Evolutionary conservation across 2,797 vertebrate genomes (phyloP).

Genomic region (Gymnoscopelus microlampas): DNA sequence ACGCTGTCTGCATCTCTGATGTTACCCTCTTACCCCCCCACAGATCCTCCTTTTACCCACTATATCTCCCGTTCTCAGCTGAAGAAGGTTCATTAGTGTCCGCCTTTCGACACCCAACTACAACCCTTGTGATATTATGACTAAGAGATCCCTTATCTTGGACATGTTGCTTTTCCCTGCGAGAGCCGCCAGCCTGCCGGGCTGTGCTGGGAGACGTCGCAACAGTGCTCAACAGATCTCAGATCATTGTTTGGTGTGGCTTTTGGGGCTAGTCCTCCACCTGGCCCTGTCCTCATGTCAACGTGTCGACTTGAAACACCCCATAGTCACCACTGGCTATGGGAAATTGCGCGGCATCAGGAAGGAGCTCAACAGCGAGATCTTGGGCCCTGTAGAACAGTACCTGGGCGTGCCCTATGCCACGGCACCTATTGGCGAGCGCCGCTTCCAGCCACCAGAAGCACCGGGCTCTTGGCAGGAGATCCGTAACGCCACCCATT

Average conservation of each 20-base stretch:
- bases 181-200: conserved; percentile 68
- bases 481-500: conserved; percentile 90
- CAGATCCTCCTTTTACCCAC: conserved; percentile 64
- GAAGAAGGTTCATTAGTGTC: conserved; percentile 49
- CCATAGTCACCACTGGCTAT: conserved; percentile 81
- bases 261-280: conserved; percentile 80
- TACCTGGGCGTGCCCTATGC: conserved; percentile 92
- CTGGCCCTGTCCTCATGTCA: conserved; percentile 79
- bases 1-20: conserved; percentile 9
- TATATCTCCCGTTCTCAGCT: conserved; percentile 52
- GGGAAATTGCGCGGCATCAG: conserved; percentile 82
- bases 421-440: conserved; percentile 88
- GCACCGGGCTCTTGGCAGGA: conserved; percentile 93
- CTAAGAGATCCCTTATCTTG: conserved; percentile 67
- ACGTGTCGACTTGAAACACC: conserved; percentile 83
- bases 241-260: conserved; percentile 77
- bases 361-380: conserved; percentile 92
- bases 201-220: conserved; percentile 65
- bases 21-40: conserved; percentile 51
- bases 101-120: conserved; percentile 38
- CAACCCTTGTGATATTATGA: conserved; percentile 60
- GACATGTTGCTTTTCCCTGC: conserved; percentile 78
- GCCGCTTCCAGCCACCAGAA: conserved; percentile 92
- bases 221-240: conserved; percentile 65
- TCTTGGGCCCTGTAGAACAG: conserved; percentile 91